Percentiles rank a stretch among this genome's conserved stretches.
Evolutionary conservation across 2,113 vertebrate species (phyloP).

Genomic region (Plotosus lineatus): DNA sequence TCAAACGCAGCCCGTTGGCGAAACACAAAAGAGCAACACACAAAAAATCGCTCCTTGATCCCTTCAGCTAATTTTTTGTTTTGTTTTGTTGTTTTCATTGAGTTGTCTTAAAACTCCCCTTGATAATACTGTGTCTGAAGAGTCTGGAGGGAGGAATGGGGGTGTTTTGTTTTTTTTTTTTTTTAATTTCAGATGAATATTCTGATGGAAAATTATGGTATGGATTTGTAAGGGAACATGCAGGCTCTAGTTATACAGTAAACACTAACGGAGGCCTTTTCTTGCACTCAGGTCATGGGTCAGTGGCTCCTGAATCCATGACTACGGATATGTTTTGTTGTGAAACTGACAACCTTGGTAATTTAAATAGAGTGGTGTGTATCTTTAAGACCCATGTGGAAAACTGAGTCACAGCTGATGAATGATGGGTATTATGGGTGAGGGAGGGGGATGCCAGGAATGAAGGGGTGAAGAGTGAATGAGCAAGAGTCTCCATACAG

Average conservation of each 20-base stretch:
- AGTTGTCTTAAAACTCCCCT: not conserved
- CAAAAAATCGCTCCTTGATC: not conserved
- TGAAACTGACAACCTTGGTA: constrained; percentile 48
- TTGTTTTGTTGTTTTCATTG: constrained; percentile 3
- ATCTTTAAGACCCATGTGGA: constrained; percentile 69
- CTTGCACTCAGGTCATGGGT: not conserved
- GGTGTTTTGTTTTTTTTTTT: no score
- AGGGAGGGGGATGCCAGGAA: constrained; percentile 19
- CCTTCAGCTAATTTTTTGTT: constrained; percentile 1
- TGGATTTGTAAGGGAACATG: not conserved
- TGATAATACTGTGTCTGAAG: not conserved
- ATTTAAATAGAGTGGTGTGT: constrained; percentile 59
- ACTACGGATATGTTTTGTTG: constrained; percentile 45
- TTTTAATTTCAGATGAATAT: constrained; percentile 4
- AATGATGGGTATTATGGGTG: constrained; percentile 68
- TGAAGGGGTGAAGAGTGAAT: constrained; percentile 21
- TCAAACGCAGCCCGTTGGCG: constrained; percentile 10
- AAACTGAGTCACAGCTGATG: constrained; percentile 65
- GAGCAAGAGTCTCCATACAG: constrained; percentile 39
- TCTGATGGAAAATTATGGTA: not conserved
- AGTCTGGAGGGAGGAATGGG: not conserved
- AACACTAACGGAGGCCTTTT: not conserved
- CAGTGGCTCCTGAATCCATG: not conserved
- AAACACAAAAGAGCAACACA: constrained; percentile 3
- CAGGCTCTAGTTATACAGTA: not conserved